Base-by-base conservation (phyloP, 1,140 invertebrate species). In the Manduca sexta region DNA sequence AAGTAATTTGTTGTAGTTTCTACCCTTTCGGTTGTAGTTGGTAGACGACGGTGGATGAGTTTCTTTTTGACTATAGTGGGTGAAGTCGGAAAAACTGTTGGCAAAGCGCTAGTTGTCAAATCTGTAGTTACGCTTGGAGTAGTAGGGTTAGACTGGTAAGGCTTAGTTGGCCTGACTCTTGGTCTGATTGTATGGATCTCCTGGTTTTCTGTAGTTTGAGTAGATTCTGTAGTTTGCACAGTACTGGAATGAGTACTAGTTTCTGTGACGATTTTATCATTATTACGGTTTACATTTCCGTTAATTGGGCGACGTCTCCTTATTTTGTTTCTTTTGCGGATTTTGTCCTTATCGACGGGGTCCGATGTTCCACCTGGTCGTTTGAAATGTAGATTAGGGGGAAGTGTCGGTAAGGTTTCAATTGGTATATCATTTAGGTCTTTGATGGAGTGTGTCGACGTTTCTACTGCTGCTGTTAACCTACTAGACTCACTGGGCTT, bases 311-410 rank as follows among this genome's bases (percentile, higher is more conserved):
- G 74, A 16, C 86, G 73, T 56, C 86, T 74, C 21, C 84, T 73
- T 34, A 79, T 74, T 57, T 86, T 86, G 34, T 77, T 85, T 34
- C 80, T 59, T 58, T 86, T 87, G 18, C 76, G 73, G 30, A 70
- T 69, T 52, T 59, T 78, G 14, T 83, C 77, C 51, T 84, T 83
- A 13, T 85, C 80, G 18, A 64, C 8, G 34, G 65, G 35, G 43
- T 78, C 64, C 13, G 52, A 42, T 1, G 21, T 5, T n/a, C 56
- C 52, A 50, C 52, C 64, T 2, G 79, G 86, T n/a, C 86, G 69
- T 46, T 77, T 86, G 56, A 85, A 87, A 57, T 86, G 80, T 51
- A 69, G 73, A 49, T 74, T 81, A 6, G 86, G 84, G 16, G 86
- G 81, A 2, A 87, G 57, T 15, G 86, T 87, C 3, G 82, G 82